These are phyloP conservation scores for Mesopsocus fuscifrons DNA, from an alignment of 2,888 invertebrate species.

Conservation along the genomic window DNA sequence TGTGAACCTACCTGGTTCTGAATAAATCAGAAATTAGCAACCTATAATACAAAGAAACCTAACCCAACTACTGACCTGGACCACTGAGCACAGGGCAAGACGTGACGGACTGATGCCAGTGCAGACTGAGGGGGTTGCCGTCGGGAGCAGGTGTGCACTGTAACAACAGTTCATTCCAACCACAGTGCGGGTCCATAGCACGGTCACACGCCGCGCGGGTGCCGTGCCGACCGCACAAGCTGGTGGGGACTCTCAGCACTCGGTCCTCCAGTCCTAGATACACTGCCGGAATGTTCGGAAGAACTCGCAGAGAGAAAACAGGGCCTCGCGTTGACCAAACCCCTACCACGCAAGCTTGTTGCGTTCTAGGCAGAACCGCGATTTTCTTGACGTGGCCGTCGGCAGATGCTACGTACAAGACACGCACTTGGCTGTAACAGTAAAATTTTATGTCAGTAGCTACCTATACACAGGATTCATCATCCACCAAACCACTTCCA, in stretches of 20 bases:
- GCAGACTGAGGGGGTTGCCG: constrained; percentile 37
- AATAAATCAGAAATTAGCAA: too few relatives aligned
- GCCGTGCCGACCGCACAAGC: constrained; percentile 56
- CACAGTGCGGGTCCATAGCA: constrained; percentile 86
- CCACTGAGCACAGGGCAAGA: constrained; percentile 47
- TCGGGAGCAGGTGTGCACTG: constrained; percentile 52
- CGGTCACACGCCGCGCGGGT: constrained; percentile 52
- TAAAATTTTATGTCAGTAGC: background rate
- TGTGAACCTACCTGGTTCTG: too few relatives aligned
- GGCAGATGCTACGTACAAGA: constrained; percentile 63
- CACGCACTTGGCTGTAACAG: constrained; percentile 34
- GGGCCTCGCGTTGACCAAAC: constrained; percentile 45
- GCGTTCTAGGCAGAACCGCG: constrained; percentile 45
- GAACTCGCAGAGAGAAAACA: constrained; percentile 51
- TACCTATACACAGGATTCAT: constrained; percentile 6
- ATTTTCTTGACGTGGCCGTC: constrained; percentile 63
- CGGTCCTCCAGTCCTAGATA: constrained; percentile 53
- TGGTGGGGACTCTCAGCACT: constrained; percentile 51
- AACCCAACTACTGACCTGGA: constrained; percentile 27
- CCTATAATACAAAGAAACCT: too few relatives aligned
- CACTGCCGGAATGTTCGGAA: constrained; percentile 61
- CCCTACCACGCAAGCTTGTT: constrained; percentile 66
- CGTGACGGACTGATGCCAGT: constrained; percentile 54
- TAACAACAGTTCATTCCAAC: constrained; percentile 67
- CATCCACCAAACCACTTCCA: too few relatives aligned